These are phyloP conservation scores for Drosophila yooni DNA, from an alignment of 2,888 invertebrate genomes.

Conservation along the genomic window DNA sequence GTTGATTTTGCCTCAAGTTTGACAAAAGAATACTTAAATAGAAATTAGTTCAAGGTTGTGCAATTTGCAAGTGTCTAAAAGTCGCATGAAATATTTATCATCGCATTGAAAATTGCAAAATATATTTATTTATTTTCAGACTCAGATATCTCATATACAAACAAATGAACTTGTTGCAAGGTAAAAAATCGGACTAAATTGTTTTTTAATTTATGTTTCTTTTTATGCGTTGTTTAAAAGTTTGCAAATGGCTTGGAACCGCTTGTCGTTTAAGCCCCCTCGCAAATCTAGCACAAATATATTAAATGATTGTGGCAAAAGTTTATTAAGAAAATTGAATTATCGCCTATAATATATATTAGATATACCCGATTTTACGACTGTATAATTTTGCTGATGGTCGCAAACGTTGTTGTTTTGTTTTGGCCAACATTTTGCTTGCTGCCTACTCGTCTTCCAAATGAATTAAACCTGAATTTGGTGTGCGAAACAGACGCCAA, in stretches of 20 bases:
- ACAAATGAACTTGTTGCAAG: conserved; percentile 44
- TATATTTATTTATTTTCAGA: conserved; percentile 3
- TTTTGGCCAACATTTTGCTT: conserved; percentile 18
- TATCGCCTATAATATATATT: not conserved
- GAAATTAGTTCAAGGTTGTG: conserved; percentile 78
- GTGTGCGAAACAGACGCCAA: conserved; percentile 24
- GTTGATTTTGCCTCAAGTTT: conserved; percentile 29
- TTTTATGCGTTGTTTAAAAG: conserved; percentile 42
- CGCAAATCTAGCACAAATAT: conserved; percentile 20
- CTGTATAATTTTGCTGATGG: not conserved
- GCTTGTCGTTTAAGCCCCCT: conserved; percentile 22
- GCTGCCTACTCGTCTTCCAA: conserved; percentile 43
- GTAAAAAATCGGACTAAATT: conserved; percentile 24
- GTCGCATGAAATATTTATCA: conserved; percentile 22
- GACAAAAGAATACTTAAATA: conserved; percentile 71
- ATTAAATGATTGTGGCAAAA: not conserved
- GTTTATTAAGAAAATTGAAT: not conserved
- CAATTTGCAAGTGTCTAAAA: conserved; percentile 65
- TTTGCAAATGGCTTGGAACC: conserved; percentile 54
- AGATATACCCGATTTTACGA: not conserved
- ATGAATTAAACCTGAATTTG: conserved; percentile 46
- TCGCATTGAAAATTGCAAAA: conserved; percentile 20
- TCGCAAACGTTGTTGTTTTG: conserved; percentile 26
- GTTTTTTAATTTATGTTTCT: conserved; percentile 24
- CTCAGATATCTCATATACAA: conserved; percentile 10